Conservation (phyloP, 2,797 vertebrate species). For the Sciurus vulgaris region DNA sequence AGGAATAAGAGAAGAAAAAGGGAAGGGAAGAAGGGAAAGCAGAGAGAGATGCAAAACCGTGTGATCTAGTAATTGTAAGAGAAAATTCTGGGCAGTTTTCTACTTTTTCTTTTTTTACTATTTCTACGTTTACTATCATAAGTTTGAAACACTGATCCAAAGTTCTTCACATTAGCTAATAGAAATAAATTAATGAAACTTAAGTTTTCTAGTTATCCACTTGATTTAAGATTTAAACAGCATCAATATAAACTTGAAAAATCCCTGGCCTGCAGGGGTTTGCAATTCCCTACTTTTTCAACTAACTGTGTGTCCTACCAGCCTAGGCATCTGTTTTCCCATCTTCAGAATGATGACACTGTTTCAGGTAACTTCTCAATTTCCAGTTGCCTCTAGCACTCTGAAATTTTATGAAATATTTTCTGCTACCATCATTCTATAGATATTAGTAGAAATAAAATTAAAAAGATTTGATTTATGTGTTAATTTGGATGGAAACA, state of each 20-base stretch:
- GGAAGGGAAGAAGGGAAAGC: background rate
- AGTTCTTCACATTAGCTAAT: constrained; percentile 1
- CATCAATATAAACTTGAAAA: constrained; percentile 38
- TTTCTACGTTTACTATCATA: constrained; percentile 53
- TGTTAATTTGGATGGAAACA: constrained; percentile 27
- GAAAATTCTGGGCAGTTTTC: constrained; percentile 30
- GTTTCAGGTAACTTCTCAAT: constrained; percentile 34
- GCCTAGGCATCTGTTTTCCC: background rate
- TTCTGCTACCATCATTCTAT: background rate
- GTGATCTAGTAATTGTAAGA: constrained; percentile 64
- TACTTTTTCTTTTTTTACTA: constrained; percentile 24
- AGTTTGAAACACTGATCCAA: constrained; percentile 71
- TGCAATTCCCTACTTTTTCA: background rate
- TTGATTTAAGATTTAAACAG: constrained; percentile 58
- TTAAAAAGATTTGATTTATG: constrained; percentile 23
- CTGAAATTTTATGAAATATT: constrained; percentile 27
- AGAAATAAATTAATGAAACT: constrained; percentile 28
- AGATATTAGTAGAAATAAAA: constrained; percentile 56
- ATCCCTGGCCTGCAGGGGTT: background rate
- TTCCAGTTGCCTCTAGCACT: background rate
- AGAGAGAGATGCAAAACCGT: constrained; percentile 58
- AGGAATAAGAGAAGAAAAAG: constrained; percentile 20
- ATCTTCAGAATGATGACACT: background rate
- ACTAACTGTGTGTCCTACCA: background rate
- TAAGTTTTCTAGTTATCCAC: constrained; percentile 44